Evolutionary conservation across 2,797 vertebrate species (phyloP), one percentile per base, ranked within the genome.

Genomic region (Otus scops): DNA sequence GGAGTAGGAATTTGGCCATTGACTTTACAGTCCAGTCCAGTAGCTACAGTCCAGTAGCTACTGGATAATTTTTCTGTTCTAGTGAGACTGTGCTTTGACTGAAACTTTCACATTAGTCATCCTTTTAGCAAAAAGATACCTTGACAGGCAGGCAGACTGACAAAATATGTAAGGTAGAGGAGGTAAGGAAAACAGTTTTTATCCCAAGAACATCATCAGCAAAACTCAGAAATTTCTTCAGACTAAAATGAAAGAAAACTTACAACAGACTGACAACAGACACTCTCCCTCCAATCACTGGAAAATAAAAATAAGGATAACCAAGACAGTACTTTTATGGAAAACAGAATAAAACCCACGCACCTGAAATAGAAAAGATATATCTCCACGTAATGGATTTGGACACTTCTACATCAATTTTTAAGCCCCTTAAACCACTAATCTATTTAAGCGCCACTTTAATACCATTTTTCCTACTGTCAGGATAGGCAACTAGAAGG

Each of bases 181-280:
- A 14, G 28, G n/a, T 28, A 27, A 81, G 36, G 39, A 92, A 93
- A 82, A 79, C 30, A 65, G 15, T 4, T 14, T 48, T 74, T 77
- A 78, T 80, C 27, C 32, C 38, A 48, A 73, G 26, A 60, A 27
- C 3, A 1, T 63, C 23, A 63, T 75, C 59, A 70, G 54, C 20
- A 88, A 60, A 93, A 11, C 76, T 68, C 65, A 59, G 39, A 73
- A 74, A 82, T 76, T 76, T 89, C 41, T 94, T 68, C n/a, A 63
- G 28, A 36, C 9, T 69, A 67, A 39, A 14, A 56, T 41, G 56
- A 81, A 89, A 70, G 20, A 89, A 75, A 75, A 51, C 9, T 69
- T 56, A 23, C 0, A 3, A 64, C 77, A 67, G 4, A 2, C 21
- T 83, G 50, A 45, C 5, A 79, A 73, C 9, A 59, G 13, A 56